Evolutionary conservation across 2,888 invertebrate species (phyloP), one percentile per base, ranked within the genome.

Genomic region (Sepiola atlantica): DNA sequence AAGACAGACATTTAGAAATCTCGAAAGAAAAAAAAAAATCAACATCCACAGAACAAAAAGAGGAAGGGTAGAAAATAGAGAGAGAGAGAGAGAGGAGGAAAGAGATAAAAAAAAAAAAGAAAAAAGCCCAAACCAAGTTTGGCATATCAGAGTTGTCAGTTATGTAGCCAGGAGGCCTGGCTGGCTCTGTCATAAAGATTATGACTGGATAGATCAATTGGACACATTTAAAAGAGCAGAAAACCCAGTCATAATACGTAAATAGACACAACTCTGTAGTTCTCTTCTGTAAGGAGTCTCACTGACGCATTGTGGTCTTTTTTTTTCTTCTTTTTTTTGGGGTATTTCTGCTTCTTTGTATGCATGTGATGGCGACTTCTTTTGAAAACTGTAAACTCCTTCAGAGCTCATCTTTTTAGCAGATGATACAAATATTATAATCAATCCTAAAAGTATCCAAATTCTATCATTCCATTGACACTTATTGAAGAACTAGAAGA

Each of bases 101-200:
- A n/a, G n/a, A n/a, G n/a, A 8, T 2, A 77, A 1, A 77, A 24
- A 6, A 21, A 6, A 61, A 12, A 77, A 18, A 0, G 6, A 77
- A 77, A 77, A 77, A n/a, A 16, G 16, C n/a, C 16, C 16, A n/a
- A 77, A n/a, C n/a, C 16, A 77, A n/a, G n/a, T 77, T 77, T 16
- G 16, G 77, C 77, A 77, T 77, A 77, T 77, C 77, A 77, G n/a
- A 77, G 77, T 77, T 77, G 77, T 77, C 77, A 77, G 77, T 77
- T n/a, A 14, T 77, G 77, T 77, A 77, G 77, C 77, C 77, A 77
- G 77, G 77, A 77, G 77, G 32, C 77, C 77, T 77, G 77, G 77
- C 77, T n/a, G 77, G 77, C 16, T 77, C 77, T 77, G 77, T 77
- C 77, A 77, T 77, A 77, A 77, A 77, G 77, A 77, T 77, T 77